phyloP scores from a whole-genome alignment of 2,888 invertebrate species.

The Lagria hirta region DNA sequence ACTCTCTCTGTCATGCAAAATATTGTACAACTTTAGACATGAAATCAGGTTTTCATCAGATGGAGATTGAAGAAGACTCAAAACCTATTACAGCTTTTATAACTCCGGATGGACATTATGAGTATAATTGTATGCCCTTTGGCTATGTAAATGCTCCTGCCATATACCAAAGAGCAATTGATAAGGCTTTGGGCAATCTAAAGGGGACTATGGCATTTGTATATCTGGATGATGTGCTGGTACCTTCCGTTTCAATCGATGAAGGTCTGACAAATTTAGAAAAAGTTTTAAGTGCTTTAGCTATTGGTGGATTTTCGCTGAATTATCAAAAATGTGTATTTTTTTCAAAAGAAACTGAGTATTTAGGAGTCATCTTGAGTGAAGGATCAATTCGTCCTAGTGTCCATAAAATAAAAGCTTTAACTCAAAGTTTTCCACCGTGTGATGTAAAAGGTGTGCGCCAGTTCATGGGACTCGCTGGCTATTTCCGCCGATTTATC shows the following conservation, averaged over 20 bases:
- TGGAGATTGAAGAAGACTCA: slow-evolving; percentile 28
- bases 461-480: slow-evolving; percentile 27
- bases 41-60: slow-evolving; percentile 31
- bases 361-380: slow-evolving; percentile 29
- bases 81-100: slow-evolving; percentile 29
- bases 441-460: slow-evolving; percentile 29
- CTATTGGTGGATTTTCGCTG: slow-evolving; percentile 24
- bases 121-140: slow-evolving; percentile 32
- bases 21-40: slow-evolving; percentile 34
- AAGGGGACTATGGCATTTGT: slow-evolving; percentile 24
- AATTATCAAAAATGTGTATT: slow-evolving; percentile 31
- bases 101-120: slow-evolving; percentile 28
- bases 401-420: slow-evolving; percentile 28
- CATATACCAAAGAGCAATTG: slow-evolving; percentile 29
- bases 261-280: slow-evolving; percentile 23
- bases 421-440: slow-evolving; percentile 24
- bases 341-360: slow-evolving; percentile 29
- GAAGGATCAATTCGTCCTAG: slow-evolving; percentile 27
- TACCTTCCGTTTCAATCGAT: slow-evolving; percentile 25
- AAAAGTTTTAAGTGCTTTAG: slow-evolving; percentile 22
- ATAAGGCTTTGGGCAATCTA: slow-evolving; percentile 28
- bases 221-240: slow-evolving; percentile 31
- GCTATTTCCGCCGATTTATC: slow-evolving; percentile 27
- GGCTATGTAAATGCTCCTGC: slow-evolving; percentile 28
- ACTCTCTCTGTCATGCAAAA: slow-evolving; percentile 24